Percentiles rank a stretch among this genome's conserved stretches.
Evolutionary conservation across 1,140 invertebrate species (phyloP).

Genomic region (Arctopsyche grandis): DNA sequence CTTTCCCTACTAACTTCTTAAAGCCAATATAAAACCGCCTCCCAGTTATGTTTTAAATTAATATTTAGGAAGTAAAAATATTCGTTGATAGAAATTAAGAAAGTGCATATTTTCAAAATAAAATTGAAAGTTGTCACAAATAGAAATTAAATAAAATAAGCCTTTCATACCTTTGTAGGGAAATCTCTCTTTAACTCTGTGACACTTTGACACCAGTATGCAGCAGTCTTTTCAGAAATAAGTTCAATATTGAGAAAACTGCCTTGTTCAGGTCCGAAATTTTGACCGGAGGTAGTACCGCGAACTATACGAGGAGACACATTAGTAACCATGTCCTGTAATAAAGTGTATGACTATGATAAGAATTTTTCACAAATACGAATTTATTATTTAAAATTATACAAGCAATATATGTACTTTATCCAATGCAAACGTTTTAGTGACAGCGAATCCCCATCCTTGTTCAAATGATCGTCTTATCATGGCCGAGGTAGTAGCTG

Average conservation of each 20-base stretch:
- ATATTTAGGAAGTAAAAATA: no score
- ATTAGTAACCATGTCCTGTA: conserved; percentile 92
- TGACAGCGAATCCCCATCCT: conserved; percentile 96
- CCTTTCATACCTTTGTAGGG: conserved; percentile 76
- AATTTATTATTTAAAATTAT: not conserved
- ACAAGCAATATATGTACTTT: conserved; percentile 75
- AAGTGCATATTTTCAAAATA: not conserved
- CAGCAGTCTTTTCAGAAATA: conserved; percentile 95
- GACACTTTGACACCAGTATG: conserved; percentile 93
- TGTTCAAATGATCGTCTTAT: conserved; percentile 93
- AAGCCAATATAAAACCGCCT: no score
- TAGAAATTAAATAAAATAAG: not conserved
- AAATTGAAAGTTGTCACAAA: no score
- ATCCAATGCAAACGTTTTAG: conserved; percentile 95
- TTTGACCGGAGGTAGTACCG: conserved; percentile 90
- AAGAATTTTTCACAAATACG: not conserved
- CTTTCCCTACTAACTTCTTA: no score
- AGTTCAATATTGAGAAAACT: conserved; percentile 98
- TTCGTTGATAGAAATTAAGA: no score
- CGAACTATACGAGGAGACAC: conserved; percentile 96
- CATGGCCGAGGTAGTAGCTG: conserved; percentile 94
- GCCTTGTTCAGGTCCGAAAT: conserved; percentile 93
- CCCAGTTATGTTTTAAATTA: no score
- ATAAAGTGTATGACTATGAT: conserved; percentile 41
- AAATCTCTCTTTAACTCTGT: conserved; percentile 92